Evolutionary conservation across 2,888 invertebrate genomes (phyloP), one percentile per base, ranked within the genome.

Genomic region (Gordius sp.): DNA sequence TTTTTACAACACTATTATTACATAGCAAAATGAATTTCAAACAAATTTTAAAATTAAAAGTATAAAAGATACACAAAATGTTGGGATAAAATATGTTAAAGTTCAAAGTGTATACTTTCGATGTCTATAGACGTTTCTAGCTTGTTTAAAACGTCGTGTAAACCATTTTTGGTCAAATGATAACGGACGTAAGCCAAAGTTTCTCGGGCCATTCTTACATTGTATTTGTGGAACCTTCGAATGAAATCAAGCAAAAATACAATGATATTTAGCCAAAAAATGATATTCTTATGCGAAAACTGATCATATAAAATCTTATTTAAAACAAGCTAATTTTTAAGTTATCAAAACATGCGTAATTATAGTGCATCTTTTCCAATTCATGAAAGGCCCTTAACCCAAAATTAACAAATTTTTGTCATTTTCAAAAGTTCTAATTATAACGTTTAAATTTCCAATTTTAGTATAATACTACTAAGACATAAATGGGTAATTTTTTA

Each of bases 101-200:
- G n/a, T n/a, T n/a, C n/a, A 33, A 13, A 33, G 8, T n/a, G n/a
- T 13, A 33, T 47, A 54, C 55, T 27, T 54, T 54, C 55, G 8
- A 54, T 54, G 27, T 54, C 28, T 16, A 54, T 16, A 2, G 26
- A 55, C n/a, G 25, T 18, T 2, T n/a, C 52, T 2, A 54, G 18
- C 20, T 54, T 41, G 2, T 25, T 26, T 2, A 54, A n/a, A 2
- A 41, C 20, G 13, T 57, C 52, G 39, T 25, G 26, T 54, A 57
- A 20, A 26, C 25, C 25, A 20, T 57, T 25, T 18, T 55, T 57
- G 18, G 25, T 25, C 57, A 57, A 41, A 2, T 26, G 41, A 26
- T 57, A 54, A 8, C 26, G 55, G 54, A 53, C 20, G 18, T 57
- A 53, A 25, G 26, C 41, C 20, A 54, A 18, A 2, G 39, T 54